Base-by-base conservation (phyloP, 2,113 vertebrate species). In the Cottus gobio region DNA sequence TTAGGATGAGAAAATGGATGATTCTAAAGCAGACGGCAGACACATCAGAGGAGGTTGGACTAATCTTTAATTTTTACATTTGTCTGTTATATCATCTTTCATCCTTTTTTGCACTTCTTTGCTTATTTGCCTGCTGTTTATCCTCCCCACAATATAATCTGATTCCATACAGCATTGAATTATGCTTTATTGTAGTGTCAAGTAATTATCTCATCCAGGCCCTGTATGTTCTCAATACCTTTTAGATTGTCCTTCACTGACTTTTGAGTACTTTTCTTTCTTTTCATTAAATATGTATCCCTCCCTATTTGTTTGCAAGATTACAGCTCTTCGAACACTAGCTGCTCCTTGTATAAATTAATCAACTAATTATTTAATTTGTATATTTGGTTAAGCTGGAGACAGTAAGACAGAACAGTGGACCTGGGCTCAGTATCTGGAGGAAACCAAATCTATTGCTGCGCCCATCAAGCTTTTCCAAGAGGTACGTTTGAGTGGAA, bases 401-500 rank as follows among this genome's bases (percentile, higher is more conserved):
- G 97, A 97, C 84, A 94, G 89, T 87, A 96, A 97, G 95, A 96
- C 96, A 79, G 97, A 98, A 90, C 92, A 90, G 89, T 99, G 97
- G 98, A 96, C 96, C 0, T 99, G 98, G 98, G 87, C 94, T 66
- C 95, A 93, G 79, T 99, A 98, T 93, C 91, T 99, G 62, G 96
- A 98, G 82, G 97, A 98, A 77, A 95, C 95, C 94, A 98, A 98
- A 94, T 94, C 96, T 78, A 64, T 95, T 15, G 95, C 96, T 76
- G 98, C 97, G 77, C 97, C 97, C n/a, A 91, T 93, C 92, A 95
- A 95, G 91, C 96, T 99, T 91, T 99, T 99, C 92, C 97, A 97
- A 89, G 96, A 98, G 95, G 97, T 99, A 93, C 87, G 67, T 79
- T 48, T 63, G 16, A 39, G 9, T 68, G 44, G n/a, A 39, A 48